These are phyloP conservation scores for Geopemphigus sp. DNA, from an alignment of 1,140 invertebrate species.

Conservation along the genomic window DNA sequence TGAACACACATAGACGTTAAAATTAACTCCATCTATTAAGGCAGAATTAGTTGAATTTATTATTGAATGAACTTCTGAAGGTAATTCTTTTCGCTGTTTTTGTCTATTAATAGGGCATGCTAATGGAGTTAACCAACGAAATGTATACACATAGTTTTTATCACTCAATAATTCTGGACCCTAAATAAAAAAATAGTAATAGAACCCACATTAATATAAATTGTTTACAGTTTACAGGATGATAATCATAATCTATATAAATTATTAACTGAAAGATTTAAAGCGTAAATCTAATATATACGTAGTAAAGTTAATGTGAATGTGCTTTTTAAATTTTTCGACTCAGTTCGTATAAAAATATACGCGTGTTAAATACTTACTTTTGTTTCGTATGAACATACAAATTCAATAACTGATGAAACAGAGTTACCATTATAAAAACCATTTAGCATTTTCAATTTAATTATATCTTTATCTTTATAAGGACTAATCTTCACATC, in stretches of 20 bases:
- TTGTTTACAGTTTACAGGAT: too few species aligned
- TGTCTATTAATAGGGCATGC: background rate
- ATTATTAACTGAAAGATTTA: too few species aligned
- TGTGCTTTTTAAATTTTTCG: too few species aligned
- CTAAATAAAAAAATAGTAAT: background rate
- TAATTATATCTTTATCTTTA: constrained; percentile 22
- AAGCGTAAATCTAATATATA: too few species aligned
- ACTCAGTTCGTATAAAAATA: background rate
- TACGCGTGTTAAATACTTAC: constrained; percentile 7
- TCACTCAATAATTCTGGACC: background rate
- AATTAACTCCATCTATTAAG: background rate
- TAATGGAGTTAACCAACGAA: constrained; percentile 32
- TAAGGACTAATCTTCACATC: background rate
- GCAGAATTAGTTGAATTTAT: background rate
- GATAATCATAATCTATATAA: too few species aligned
- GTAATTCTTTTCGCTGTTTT: background rate
- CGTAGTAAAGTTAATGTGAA: too few species aligned
- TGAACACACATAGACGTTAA: background rate
- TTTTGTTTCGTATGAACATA: constrained; percentile 1
- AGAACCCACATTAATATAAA: too few species aligned
- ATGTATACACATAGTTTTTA: background rate
- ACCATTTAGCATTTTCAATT: constrained; percentile 15
- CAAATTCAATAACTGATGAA: constrained; percentile 43
- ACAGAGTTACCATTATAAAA: constrained; percentile 7
- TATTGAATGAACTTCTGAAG: background rate